phyloP scores from a whole-genome alignment of 1,140 invertebrate species.

The Sminthurides bifidus region DNA sequence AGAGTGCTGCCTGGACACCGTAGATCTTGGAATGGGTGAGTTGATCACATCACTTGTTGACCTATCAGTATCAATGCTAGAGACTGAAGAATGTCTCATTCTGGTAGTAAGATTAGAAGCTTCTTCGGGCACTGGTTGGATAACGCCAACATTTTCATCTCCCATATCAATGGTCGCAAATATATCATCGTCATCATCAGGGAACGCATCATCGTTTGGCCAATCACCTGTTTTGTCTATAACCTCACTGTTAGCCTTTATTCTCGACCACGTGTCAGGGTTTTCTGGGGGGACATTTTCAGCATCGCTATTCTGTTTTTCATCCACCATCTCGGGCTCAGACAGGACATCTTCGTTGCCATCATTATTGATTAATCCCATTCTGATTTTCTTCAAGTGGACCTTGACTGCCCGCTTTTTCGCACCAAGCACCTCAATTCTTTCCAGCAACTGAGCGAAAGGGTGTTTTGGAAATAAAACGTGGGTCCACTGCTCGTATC shows the following conservation, averaged over 20 bases:
- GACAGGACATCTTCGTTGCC: neutral
- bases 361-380: slow-evolving; percentile 43
- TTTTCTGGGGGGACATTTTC: neutral
- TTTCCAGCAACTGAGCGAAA: slow-evolving; percentile 71
- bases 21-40: too few relatives aligned
- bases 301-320: neutral
- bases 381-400: slow-evolving; percentile 48
- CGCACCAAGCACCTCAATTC: slow-evolving; percentile 64
- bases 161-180: neutral
- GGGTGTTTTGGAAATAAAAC: slow-evolving; percentile 73
- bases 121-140: too few relatives aligned
- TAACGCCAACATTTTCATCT: too few relatives aligned
- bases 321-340: neutral
- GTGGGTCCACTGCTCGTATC: slow-evolving; percentile 84
- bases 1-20: too few relatives aligned
- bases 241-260: too few relatives aligned
- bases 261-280: neutral
- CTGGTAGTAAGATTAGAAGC: neutral
- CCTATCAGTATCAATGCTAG: neutral
- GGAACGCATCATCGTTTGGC: neutral
- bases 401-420: slow-evolving; percentile 52
- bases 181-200: neutral
- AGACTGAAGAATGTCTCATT: neutral
- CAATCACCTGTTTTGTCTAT: neutral
- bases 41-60: neutral